Evolutionary conservation across 2,797 vertebrate species (phyloP).

Genomic region (Enteromius fasciolatus): DNA sequence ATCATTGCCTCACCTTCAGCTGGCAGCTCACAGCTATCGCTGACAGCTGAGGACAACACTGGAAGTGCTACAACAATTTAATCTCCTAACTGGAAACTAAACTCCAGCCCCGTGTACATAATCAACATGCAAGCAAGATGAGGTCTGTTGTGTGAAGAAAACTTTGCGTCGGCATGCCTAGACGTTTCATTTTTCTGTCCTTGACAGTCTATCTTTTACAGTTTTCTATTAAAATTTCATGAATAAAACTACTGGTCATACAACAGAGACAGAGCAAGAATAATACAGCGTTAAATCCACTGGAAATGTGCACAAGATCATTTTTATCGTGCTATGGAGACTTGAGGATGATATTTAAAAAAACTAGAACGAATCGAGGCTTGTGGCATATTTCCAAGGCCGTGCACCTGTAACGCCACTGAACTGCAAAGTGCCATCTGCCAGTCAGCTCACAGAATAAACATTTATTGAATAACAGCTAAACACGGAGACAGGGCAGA

Average conservation of each 20-base stretch:
- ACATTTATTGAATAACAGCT: conserved; percentile 74
- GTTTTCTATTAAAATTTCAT: conserved; percentile 8
- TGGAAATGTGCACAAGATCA: background rate
- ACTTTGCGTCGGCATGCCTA: background rate
- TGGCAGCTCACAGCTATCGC: conserved; percentile 53
- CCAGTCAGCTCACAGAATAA: conserved; percentile 58
- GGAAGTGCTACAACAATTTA: conserved; percentile 51
- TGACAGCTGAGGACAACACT: conserved; percentile 45
- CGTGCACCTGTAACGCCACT: conserved; percentile 6
- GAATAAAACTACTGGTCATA: conserved; percentile 4
- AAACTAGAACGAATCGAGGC: background rate
- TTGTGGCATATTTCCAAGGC: background rate
- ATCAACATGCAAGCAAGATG: conserved; percentile 38
- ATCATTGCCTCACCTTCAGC: conserved; percentile 52
- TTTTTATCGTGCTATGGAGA: background rate
- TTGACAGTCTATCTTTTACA: conserved; percentile 10
- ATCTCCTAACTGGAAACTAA: conserved; percentile 34
- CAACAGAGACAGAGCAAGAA: background rate
- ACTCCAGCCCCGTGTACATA: conserved; percentile 23
- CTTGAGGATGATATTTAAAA: background rate
- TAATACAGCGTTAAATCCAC: conserved; percentile 3
- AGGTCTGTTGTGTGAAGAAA: conserved; percentile 1
- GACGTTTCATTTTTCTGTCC: conserved; percentile 27
- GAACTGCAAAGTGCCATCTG: conserved; percentile 57
- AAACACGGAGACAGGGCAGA: conserved; percentile 62